Conservation (phyloP, 2,113 vertebrate species). For the Notothenia rossii region DNA sequence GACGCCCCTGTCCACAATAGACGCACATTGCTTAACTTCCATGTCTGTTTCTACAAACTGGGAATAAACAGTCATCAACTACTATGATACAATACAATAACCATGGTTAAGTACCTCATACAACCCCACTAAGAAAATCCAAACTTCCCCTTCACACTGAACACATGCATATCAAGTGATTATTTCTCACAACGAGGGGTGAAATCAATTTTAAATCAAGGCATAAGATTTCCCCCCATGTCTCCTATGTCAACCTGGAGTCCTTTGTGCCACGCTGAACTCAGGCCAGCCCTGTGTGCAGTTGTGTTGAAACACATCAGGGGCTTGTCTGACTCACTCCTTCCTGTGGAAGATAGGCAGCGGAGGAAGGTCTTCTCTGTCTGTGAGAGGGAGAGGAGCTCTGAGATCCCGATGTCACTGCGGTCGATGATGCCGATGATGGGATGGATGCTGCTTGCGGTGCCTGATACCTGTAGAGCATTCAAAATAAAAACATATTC, state of each 20-base stretch:
- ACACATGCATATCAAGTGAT: constrained; percentile 38
- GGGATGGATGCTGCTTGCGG: constrained; percentile 86
- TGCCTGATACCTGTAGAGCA: constrained; percentile 88
- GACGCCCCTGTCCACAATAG: too few relatives aligned
- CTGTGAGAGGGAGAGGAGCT: constrained; percentile 66
- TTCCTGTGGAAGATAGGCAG: constrained; percentile 58
- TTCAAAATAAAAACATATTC: not conserved
- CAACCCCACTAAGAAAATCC: too few relatives aligned
- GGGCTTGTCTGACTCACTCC: constrained; percentile 54
- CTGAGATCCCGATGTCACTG: constrained; percentile 80
- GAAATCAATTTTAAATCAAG: constrained; percentile 27
- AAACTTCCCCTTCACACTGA: not conserved
- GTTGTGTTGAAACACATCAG: constrained; percentile 18
- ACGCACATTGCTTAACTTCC: too few relatives aligned
- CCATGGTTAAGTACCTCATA: too few relatives aligned
- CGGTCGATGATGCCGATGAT: constrained; percentile 86
- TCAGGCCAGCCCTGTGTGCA: constrained; percentile 9
- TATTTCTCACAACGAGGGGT: not conserved
- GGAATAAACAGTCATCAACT: too few relatives aligned
- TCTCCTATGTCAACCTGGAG: not conserved
- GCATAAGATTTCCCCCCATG: not conserved
- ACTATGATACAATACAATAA: too few relatives aligned
- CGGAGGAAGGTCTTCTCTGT: constrained; percentile 78
- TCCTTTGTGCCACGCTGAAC: constrained; percentile 32
- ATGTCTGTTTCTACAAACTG: too few relatives aligned